Conservation (phyloP, 1,140 invertebrate species). For the Camponotus pennsylvanicus region DNA sequence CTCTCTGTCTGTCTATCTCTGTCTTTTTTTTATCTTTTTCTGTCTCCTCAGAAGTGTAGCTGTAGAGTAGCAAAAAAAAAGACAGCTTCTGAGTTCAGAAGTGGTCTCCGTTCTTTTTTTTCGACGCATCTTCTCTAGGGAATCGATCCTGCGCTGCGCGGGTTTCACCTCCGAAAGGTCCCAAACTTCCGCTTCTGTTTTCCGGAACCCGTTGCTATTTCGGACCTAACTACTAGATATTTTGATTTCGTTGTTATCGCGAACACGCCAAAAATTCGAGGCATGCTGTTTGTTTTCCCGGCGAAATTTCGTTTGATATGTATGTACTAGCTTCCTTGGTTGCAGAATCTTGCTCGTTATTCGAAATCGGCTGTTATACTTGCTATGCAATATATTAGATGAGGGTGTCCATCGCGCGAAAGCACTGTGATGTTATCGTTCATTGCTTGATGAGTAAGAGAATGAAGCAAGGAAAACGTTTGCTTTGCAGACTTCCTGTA, state of each 20-base stretch:
- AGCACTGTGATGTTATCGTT: constrained; percentile 11
- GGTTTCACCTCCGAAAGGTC: too few species aligned
- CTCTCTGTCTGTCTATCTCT: constrained; percentile 57
- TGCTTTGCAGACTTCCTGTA: constrained; percentile 86
- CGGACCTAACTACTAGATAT: not conserved
- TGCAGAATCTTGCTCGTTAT: constrained; percentile 24
- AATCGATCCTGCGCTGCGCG: not conserved
- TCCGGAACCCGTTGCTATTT: not conserved
- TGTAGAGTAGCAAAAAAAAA: constrained; percentile 21
- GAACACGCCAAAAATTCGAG: not conserved
- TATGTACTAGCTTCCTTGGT: constrained; percentile 32
- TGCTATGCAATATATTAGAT: not conserved
- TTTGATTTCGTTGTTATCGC: constrained; percentile 10
- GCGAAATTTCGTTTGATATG: not conserved
- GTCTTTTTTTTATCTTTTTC: constrained; percentile 40
- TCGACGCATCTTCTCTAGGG: not conserved
- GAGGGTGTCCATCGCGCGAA: not conserved
- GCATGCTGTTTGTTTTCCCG: constrained; percentile 17
- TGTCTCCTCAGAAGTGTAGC: constrained; percentile 32
- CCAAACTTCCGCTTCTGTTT: not conserved
- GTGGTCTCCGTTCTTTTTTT: not conserved
- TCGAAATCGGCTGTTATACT: not conserved
- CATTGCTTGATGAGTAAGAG: not conserved
- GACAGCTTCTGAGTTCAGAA: constrained; percentile 1
- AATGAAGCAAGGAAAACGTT: constrained; percentile 10